phyloP scores from a whole-genome alignment of 2,113 vertebrate genomes.

The Chionodraco myersi region DNA sequence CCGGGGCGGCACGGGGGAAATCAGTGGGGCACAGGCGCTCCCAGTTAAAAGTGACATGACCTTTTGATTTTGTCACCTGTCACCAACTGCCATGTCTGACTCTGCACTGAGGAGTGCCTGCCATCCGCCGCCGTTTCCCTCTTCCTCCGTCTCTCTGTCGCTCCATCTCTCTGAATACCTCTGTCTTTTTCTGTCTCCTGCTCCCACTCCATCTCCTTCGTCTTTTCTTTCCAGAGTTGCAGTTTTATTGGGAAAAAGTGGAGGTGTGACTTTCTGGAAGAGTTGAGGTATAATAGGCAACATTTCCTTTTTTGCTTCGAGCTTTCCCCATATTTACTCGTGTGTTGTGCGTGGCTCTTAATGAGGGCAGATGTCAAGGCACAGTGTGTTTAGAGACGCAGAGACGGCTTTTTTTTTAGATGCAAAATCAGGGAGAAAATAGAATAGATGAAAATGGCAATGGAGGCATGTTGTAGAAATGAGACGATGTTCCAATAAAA shows the following conservation, averaged over 20 bases:
- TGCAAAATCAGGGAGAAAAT: conserved; percentile 63
- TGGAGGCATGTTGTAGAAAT: conserved; percentile 50
- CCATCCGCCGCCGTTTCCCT: conserved; percentile 73
- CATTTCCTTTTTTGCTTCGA: conserved; percentile 56
- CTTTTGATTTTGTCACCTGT: conserved; percentile 98
- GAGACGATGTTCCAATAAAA: conserved; percentile 52
- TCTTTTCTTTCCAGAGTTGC: conserved; percentile 65
- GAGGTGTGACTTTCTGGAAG: conserved; percentile 69
- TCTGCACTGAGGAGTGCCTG: conserved; percentile 79
- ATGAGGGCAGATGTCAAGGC: conserved; percentile 80
- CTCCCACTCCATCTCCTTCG: conserved; percentile 73
- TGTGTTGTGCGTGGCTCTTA: conserved; percentile 65
- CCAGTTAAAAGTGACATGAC: conserved; percentile 98
- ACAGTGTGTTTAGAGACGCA: conserved; percentile 58
- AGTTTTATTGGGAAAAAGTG: conserved; percentile 58
- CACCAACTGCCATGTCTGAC: conserved; percentile 88
- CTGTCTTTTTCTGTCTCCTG: conserved; percentile 74
- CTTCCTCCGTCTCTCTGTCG: conserved; percentile 70
- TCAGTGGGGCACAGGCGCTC: conserved; percentile 95
- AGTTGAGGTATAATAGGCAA: conserved; percentile 73
- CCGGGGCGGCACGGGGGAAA: conserved; percentile 90
- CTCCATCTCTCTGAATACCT: conserved; percentile 65
- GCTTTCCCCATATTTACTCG: conserved; percentile 71
- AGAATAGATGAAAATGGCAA: conserved; percentile 60
- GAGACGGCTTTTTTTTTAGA: conserved; percentile 34